Evolutionary conservation across 2,113 vertebrate species (phyloP).

Genomic region (Tragulus kanchil): DNA sequence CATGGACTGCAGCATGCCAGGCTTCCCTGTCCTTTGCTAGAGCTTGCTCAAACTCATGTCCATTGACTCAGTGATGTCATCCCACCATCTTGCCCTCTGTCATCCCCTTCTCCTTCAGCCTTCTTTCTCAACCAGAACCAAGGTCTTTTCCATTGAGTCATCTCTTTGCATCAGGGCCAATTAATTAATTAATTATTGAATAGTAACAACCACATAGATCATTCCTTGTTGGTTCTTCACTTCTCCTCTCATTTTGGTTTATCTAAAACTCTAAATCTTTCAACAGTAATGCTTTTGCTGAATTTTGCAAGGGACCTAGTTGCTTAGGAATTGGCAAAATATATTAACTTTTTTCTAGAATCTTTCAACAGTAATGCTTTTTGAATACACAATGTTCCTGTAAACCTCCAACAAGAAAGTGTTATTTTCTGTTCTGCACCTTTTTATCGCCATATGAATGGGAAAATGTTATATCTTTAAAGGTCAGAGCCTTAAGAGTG

Average conservation of each 20-base stretch:
- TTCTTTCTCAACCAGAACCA: too few relatives aligned
- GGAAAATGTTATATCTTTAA: neutral
- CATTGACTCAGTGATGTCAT: too few relatives aligned
- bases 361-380: too few relatives aligned
- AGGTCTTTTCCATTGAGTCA: too few relatives aligned
- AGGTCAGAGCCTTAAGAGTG: neutral
- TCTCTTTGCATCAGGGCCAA: too few relatives aligned
- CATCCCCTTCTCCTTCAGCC: too few relatives aligned
- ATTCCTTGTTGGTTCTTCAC: neutral
- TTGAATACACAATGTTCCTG: neutral
- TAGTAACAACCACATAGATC: neutral
- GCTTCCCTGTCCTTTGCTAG: too few relatives aligned
- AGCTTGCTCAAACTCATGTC: too few relatives aligned
- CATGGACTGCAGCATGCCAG: too few relatives aligned
- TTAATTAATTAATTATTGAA: neutral
- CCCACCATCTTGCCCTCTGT: too few relatives aligned
- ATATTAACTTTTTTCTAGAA: too few relatives aligned
- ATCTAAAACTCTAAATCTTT: slow-evolving; percentile 19
- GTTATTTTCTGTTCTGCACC: neutral
- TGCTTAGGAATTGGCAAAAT: neutral
- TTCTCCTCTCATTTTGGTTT: neutral
- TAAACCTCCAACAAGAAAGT: neutral
- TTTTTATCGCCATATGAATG: neutral
- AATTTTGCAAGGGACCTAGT: slow-evolving; percentile 19
- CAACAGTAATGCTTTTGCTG: neutral